Evolutionary conservation across 2,888 invertebrate genomes (phyloP).

Genomic region (Ariolimax columbianus): DNA sequence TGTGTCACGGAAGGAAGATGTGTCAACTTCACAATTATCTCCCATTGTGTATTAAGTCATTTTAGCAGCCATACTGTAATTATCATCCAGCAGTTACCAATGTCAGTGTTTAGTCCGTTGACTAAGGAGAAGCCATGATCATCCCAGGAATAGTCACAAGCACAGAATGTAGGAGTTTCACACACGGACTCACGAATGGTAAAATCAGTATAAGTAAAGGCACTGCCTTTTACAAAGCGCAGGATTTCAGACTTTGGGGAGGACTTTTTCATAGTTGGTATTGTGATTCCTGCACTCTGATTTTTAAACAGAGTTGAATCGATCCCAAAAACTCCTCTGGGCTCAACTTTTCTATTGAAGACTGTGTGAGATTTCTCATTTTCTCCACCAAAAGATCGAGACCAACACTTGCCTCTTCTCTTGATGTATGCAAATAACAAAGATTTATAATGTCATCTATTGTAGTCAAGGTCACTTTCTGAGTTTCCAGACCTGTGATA

Average conservation of each 20-base stretch:
- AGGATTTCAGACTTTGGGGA: slow-evolving; percentile 85
- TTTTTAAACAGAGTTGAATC: slow-evolving; percentile 85
- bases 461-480: slow-evolving; percentile 25
- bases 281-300: slow-evolving; percentile 83
- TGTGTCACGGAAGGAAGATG: no score
- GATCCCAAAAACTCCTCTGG: slow-evolving; percentile 85
- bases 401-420: slow-evolving; percentile 80
- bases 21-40: neutral
- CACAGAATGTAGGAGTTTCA: slow-evolving; percentile 80
- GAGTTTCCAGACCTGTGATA: slow-evolving; percentile 45
- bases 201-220: slow-evolving; percentile 89
- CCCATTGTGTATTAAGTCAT: slow-evolving; percentile 85
- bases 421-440: neutral
- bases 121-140: slow-evolving; percentile 92
- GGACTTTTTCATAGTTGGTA: slow-evolving; percentile 66
- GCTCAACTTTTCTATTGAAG: slow-evolving; percentile 82
- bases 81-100: slow-evolving; percentile 90
- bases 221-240: slow-evolving; percentile 85
- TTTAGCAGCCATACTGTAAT: slow-evolving; percentile 90
- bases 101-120: slow-evolving; percentile 89
- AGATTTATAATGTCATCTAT: slow-evolving; percentile 10
- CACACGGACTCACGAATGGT: slow-evolving; percentile 83
- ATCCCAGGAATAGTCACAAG: slow-evolving; percentile 91
- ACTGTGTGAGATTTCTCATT: slow-evolving; percentile 88
- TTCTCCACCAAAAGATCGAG: slow-evolving; percentile 88